These are phyloP conservation scores for Athene cunicularia DNA, from an alignment of 2,113 vertebrate species.

Conservation along the genomic window DNA sequence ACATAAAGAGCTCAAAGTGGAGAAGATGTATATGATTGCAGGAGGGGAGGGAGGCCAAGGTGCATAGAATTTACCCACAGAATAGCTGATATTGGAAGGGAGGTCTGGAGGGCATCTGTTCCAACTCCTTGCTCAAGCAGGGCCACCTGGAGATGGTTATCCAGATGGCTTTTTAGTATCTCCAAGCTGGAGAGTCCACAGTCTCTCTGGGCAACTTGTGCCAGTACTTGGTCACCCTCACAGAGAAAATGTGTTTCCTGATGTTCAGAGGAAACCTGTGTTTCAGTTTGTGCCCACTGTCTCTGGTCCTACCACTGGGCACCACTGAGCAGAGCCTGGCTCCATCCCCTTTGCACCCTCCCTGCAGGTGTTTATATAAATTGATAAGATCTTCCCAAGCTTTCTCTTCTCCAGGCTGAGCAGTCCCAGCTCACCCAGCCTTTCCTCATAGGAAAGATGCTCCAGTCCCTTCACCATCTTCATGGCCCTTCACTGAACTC, in stretches of 20 bases:
- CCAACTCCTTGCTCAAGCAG: background rate
- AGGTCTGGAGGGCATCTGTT: background rate
- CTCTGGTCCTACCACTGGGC: background rate
- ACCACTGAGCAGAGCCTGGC: background rate
- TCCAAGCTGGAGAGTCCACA: background rate
- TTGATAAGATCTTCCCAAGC: background rate
- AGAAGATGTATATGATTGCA: background rate
- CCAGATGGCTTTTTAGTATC: background rate
- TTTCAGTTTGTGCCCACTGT: background rate
- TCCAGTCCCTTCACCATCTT: background rate
- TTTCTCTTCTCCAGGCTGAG: background rate
- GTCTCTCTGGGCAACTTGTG: background rate
- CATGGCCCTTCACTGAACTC: rapidly evolving
- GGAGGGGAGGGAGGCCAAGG: background rate
- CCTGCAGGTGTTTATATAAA: background rate
- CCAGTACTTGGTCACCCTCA: background rate
- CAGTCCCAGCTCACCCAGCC: background rate
- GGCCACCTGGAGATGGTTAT: background rate
- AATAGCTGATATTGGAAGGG: background rate
- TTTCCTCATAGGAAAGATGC: background rate
- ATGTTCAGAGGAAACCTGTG: background rate
- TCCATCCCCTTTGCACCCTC: background rate
- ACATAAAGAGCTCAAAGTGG: background rate
- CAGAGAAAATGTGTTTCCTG: background rate
- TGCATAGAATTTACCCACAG: background rate